Conservation (phyloP, 1,140 invertebrate species). For the Drosophila nigromelanica region DNA sequence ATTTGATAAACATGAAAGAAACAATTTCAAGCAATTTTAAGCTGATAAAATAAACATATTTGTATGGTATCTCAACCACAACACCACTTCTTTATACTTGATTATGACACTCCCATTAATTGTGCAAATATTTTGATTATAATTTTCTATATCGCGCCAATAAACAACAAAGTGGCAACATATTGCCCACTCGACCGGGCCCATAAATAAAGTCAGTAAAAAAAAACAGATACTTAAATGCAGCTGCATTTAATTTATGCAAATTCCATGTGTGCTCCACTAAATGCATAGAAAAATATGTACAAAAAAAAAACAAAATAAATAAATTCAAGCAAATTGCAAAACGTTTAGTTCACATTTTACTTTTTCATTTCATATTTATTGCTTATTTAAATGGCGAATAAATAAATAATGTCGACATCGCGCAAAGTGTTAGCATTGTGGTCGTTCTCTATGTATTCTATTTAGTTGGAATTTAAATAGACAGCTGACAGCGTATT, state of each 20-base stretch:
- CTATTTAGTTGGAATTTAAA: slow-evolving; percentile 20
- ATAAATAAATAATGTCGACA: slow-evolving; percentile 43
- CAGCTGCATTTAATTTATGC: slow-evolving; percentile 43
- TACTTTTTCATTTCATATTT: slow-evolving; percentile 13
- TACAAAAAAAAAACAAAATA: slow-evolving; percentile 18
- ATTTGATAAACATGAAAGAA: slow-evolving; percentile 8
- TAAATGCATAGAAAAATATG: slow-evolving; percentile 24
- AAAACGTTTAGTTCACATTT: not conserved
- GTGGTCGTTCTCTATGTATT: slow-evolving; percentile 26
- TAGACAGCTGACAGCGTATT: slow-evolving; percentile 24
- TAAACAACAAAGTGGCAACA: slow-evolving; percentile 39
- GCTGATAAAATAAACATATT: not conserved
- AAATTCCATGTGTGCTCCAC: slow-evolving; percentile 25
- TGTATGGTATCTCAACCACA: not conserved
- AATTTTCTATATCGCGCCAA: slow-evolving; percentile 15
- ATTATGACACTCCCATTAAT: slow-evolving; percentile 18
- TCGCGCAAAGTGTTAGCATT: slow-evolving; percentile 40
- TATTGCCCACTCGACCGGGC: slow-evolving; percentile 28
- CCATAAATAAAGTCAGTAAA: slow-evolving; percentile 28
- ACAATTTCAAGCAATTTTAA: too few species aligned
- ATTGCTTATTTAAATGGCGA: slow-evolving; percentile 34
- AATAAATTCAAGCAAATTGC: slow-evolving; percentile 36
- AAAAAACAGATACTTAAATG: slow-evolving; percentile 13
- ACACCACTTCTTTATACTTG: not conserved
- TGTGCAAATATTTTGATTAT: slow-evolving; percentile 24